Base-by-base conservation (phyloP, 1,140 invertebrate genomes). In the Drosophila murphyi region DNA sequence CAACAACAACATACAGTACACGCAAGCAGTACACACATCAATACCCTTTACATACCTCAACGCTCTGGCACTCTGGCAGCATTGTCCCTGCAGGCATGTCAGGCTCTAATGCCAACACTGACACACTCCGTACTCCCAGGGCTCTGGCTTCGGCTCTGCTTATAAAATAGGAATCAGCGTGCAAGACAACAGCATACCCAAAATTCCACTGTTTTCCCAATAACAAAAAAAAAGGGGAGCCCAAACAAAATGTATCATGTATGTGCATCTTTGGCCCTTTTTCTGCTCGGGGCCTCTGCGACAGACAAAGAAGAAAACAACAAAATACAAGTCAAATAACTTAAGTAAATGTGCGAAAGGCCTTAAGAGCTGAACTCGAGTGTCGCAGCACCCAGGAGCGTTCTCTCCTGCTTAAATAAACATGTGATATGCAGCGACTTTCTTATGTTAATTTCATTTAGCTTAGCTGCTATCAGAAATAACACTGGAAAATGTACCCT, bases 1-100 rank as follows among this genome's bases (percentile, higher is more conserved):
- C 7, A 64, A 45, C 39, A 47, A 54, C 51, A 43, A 12, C 31
- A 55, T 10, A 41, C 43, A 67, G 28, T n/a, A 10, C 35, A 43
- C 51, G 28, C n/a, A 81, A 4, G 34, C 78, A 80, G 32, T 43
- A 72, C 79, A 60, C 74, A 86, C 78, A 75, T 86, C 83, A 82
- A 82, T 88, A 67, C 64, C 68, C 76, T 62, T 78, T 81, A 80
- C 74, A 80, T 74, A 81, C 50, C 63, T 78, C 64, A 65, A 50
- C 64, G 71, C 72, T 70, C 48, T 29, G 56, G 59, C 57, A 70
- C 63, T 71, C 29, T 29, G 70, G 56, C 71, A 64, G 34, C 65
- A 61, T 71, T 86, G 74, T 85, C 82, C 81, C 81, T 80, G 73
- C 80, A 88, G 83, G 85, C 85, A 83, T 88, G 85, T 88, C 85